Evolutionary conservation across 2,797 vertebrate species (phyloP), one percentile per base, ranked within the genome.

Genomic region (Pipistrellus kuhlii): DNA sequence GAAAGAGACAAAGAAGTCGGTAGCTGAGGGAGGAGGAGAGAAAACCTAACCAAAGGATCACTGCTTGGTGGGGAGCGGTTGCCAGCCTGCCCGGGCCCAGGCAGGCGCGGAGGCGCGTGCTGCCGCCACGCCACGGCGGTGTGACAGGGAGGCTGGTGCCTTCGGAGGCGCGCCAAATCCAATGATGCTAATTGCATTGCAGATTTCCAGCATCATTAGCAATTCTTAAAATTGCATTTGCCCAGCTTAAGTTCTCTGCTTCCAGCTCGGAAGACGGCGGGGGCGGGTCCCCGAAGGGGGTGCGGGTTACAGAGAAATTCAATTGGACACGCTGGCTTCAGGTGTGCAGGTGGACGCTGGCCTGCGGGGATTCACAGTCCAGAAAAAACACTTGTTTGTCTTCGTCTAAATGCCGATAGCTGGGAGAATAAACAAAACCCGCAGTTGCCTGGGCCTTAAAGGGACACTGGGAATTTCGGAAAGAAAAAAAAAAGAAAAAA

Each of bases 171-270:
- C 94, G 95, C 98, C 98, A 98, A 98, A 98, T 98, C 97, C 98
- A 98, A 97, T 98, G 98, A 98, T 89, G 30, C 96, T 98, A 98
- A 98, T 98, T 98, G 97, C 98, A 98, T 98, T 97, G 97, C 98
- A 98, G 98, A 98, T 98, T 98, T 98, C 84, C 85, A 98, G 95
- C 97, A 97, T 98, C 98, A 98, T 98, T 98, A 90, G 94, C 98
- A 98, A 97, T 98, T 98, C 98, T 98, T 92, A 96, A 97, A 97
- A 97, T 97, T 95, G 96, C 97, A 96, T 98, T 98, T 98, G 97
- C 96, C 97, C 97, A 95, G 97, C 97, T 97, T 92, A 84, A 97
- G 98, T 97, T 98, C 97, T 98, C 97, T 97, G 93, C 95, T 98
- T 97, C 95, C 97, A 98, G 97, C 97, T 97, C 93, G 86, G 96